These are phyloP conservation scores for Heliocidaris tuberculata DNA, from an alignment of 35 echinoderm and acorn worm species.

Conservation along the genomic window DNA sequence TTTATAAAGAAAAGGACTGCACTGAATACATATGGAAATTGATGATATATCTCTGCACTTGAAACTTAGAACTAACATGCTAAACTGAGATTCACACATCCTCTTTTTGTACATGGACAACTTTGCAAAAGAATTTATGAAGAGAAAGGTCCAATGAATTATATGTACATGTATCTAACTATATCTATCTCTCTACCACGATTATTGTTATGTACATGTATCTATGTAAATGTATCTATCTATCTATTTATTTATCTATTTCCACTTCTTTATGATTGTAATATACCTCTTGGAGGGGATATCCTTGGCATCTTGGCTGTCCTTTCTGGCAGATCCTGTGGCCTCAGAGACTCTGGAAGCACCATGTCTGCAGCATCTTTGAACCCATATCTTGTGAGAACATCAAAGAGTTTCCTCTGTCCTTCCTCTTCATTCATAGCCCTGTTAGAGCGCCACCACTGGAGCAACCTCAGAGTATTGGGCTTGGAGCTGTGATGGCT, in stretches of 20 bases:
- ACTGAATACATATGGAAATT: too few relatives aligned
- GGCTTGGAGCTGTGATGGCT: background rate
- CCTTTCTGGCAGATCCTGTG: background rate
- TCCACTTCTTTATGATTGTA: background rate
- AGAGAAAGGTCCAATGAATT: too few relatives aligned
- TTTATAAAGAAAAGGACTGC: too few relatives aligned
- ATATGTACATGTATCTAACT: too few relatives aligned
- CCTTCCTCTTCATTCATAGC: background rate
- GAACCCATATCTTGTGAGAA: background rate
- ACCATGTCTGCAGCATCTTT: conserved; percentile 2
- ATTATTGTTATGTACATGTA: too few relatives aligned
- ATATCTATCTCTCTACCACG: too few relatives aligned
- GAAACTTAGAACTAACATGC: too few relatives aligned
- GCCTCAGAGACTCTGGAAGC: background rate
- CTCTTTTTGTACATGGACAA: too few relatives aligned
- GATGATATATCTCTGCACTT: too few relatives aligned
- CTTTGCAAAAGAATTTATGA: too few relatives aligned
- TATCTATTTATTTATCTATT: background rate
- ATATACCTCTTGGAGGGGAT: background rate
- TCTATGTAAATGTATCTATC: background rate
- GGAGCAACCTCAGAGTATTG: background rate
- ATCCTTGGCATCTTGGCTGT: background rate
- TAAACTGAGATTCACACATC: too few relatives aligned
- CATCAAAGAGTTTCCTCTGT: background rate
- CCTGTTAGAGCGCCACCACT: conserved; percentile 16